Percentiles rank a stretch among this genome's conserved stretches.
These are phyloP conservation scores for Idaea biselata DNA, from an alignment of 2,888 invertebrate genomes.

Conservation along the genomic window DNA sequence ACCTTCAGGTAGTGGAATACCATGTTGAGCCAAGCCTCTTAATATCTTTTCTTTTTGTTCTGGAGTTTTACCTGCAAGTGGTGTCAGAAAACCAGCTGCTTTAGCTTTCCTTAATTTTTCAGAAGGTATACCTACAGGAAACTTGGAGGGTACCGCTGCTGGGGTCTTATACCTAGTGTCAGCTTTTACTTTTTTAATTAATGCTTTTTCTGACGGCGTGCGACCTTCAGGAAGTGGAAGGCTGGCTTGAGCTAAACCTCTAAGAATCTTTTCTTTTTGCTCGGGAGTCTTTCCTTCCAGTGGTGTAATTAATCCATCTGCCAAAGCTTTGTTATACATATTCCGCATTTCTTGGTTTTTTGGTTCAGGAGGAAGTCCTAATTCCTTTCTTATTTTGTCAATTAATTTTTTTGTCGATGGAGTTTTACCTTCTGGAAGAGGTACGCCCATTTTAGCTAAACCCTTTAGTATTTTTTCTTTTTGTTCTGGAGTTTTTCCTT, in stretches of 20 bases:
- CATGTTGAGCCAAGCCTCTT: conserved; percentile 27
- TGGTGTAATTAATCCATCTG: conserved; percentile 34
- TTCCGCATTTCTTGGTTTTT: conserved; percentile 17
- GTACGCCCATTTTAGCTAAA: conserved; percentile 30
- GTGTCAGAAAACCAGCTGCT: conserved; percentile 32
- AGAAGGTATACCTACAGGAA: conserved; percentile 12
- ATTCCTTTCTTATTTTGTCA: conserved; percentile 32
- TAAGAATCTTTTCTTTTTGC: conserved; percentile 37
- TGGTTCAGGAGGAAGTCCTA: conserved; percentile 38
- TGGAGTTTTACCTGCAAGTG: conserved; percentile 31
- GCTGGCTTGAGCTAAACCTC: conserved; percentile 28
- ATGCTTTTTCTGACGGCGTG: conserved; percentile 25
- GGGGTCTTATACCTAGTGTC: not conserved
- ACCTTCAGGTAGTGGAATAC: conserved; percentile 24
- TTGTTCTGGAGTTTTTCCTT: conserved; percentile 30
- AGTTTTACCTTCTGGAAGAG: conserved; percentile 34
- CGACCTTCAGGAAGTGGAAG: conserved; percentile 31
- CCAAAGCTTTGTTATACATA: conserved; percentile 28
- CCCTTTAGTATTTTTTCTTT: conserved; percentile 34
- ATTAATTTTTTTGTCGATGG: conserved; percentile 35
- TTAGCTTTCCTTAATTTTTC: conserved; percentile 27
- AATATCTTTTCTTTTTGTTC: conserved; percentile 35
- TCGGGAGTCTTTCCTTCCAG: conserved; percentile 33
- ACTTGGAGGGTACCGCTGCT: conserved; percentile 2
- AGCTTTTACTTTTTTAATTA: not conserved